These are phyloP conservation scores for Platichthys stellatus DNA, from an alignment of 2,113 vertebrate genomes.

Conservation along the genomic window DNA sequence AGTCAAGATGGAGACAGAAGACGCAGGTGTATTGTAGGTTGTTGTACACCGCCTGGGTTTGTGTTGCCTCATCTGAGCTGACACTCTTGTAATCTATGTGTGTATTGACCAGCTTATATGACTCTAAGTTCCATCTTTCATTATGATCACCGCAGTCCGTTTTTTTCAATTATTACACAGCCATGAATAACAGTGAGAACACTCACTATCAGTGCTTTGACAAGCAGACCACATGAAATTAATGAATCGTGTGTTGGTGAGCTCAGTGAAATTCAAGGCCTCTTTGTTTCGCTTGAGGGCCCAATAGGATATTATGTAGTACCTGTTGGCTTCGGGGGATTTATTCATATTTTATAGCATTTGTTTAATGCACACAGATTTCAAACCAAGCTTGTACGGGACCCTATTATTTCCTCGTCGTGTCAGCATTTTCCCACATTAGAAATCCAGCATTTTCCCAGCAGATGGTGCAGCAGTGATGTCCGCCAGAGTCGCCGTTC, in stretches of 20 bases:
- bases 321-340: neutral
- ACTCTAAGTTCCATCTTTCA: constrained; percentile 24
- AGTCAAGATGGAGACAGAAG: constrained; percentile 8
- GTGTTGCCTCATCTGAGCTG: no score
- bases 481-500: constrained; percentile 59
- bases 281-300: constrained; percentile 17
- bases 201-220: constrained; percentile 46
- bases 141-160: constrained; percentile 31
- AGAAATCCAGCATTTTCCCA: constrained; percentile 61
- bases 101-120: constrained; percentile 30
- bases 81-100: constrained; percentile 9
- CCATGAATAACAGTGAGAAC: constrained; percentile 17
- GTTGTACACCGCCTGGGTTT: neutral
- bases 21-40: neutral
- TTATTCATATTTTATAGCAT: neutral
- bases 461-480: constrained; percentile 74
- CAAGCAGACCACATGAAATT: constrained; percentile 25
- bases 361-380: constrained; percentile 9
- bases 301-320: neutral
- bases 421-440: constrained; percentile 24
- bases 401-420: constrained; percentile 35
- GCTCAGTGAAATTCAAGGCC: constrained; percentile 22
- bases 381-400: constrained; percentile 1
- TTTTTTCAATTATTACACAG: constrained; percentile 48
- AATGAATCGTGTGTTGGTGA: constrained; percentile 12